Evolutionary conservation across 2,113 vertebrate species (phyloP).

Genomic region (Galeopterus variegatus): DNA sequence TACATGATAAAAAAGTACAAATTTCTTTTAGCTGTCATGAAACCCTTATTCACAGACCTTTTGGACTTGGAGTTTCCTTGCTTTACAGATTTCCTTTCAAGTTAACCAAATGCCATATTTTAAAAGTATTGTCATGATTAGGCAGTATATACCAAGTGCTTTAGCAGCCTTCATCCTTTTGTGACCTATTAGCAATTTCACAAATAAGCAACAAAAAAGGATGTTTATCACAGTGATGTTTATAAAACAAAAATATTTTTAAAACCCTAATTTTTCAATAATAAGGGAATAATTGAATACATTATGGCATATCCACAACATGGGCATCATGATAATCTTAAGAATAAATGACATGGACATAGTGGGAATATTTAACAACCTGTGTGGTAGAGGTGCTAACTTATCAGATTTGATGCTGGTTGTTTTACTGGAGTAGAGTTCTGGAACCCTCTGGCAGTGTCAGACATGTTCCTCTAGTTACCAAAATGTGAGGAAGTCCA

Average conservation of each 20-base stretch:
- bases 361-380: not conserved
- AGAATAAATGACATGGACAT: not conserved
- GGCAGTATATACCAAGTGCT: not conserved
- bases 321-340: not conserved
- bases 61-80: not conserved
- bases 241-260: slow-evolving; percentile 16
- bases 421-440: not conserved
- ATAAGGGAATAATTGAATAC: not conserved
- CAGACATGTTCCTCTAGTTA: not conserved
- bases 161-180: not conserved
- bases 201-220: not conserved
- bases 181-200: not conserved
- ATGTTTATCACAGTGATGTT: not conserved
- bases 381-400: not conserved
- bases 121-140: not conserved
- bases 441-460: not conserved
- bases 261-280: not conserved
- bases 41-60: not conserved
- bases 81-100: slow-evolving; percentile 40
- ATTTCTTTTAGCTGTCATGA: not conserved
- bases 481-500: not conserved
- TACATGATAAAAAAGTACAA: not conserved
- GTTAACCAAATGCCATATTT: not conserved
- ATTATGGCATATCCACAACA: not conserved
- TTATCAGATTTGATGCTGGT: not conserved